Conservation (phyloP, 2,797 vertebrate genomes). For the Poeciliopsis turneri region DNA sequence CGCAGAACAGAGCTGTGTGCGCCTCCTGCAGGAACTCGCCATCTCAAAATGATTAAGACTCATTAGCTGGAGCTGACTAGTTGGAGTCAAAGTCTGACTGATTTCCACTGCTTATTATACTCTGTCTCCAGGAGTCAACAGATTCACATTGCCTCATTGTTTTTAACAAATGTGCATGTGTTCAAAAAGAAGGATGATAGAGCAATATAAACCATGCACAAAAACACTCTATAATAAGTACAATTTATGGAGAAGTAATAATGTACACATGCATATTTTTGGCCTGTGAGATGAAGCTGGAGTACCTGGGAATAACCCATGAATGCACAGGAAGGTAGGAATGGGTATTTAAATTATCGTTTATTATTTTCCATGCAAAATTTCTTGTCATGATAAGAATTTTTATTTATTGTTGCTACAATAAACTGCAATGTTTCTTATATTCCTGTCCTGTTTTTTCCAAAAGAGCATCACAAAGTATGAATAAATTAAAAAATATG, state of each 20-base stretch:
- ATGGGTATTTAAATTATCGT: too few species aligned
- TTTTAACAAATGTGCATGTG: constrained; percentile 37
- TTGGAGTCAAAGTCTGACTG: constrained; percentile 51
- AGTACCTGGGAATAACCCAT: not conserved
- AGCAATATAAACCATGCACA: constrained; percentile 25
- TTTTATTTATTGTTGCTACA: too few species aligned
- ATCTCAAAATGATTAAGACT: constrained; percentile 69
- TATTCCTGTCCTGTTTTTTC: too few species aligned
- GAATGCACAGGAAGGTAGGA: not conserved
- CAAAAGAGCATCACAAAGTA: too few species aligned
- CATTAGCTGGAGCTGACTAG: constrained; percentile 69
- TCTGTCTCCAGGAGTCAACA: constrained; percentile 51
- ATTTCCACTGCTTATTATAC: constrained; percentile 61
- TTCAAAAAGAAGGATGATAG: constrained; percentile 39
- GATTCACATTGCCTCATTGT: constrained; percentile 62
- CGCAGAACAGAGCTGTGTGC: constrained; percentile 36
- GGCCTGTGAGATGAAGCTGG: constrained; percentile 26
- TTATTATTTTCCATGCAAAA: too few species aligned
- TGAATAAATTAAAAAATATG: too few species aligned
- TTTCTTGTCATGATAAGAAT: too few species aligned
- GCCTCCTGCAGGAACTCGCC: constrained; percentile 62
- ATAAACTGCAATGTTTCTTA: too few species aligned
- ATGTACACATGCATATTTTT: constrained; percentile 32
- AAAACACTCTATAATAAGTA: constrained; percentile 1
- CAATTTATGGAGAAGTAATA: constrained; percentile 42